These are phyloP conservation scores for Spinus olivaceus DNA, from an alignment of 2,797 vertebrate genomes.

Conservation along the genomic window DNA sequence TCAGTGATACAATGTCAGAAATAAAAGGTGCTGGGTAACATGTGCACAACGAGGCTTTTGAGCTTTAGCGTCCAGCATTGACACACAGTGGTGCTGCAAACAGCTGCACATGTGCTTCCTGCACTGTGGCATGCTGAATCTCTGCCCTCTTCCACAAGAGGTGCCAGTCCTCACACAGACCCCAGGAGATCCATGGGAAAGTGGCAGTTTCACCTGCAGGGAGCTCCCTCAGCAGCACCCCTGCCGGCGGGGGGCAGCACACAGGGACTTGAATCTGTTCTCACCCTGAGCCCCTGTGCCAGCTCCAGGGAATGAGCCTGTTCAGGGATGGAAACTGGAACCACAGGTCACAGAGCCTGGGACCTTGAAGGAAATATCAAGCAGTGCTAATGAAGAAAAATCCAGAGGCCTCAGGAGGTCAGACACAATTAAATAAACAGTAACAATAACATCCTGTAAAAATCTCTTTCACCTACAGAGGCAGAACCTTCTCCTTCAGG, in stretches of 20 bases:
- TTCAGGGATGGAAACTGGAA: neutral
- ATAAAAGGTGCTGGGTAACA: conserved; percentile 21
- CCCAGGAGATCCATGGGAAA: neutral
- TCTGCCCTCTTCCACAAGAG: neutral
- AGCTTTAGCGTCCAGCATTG: conserved; percentile 7
- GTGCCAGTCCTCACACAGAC: neutral
- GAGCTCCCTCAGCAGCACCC: neutral
- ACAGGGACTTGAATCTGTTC: neutral
- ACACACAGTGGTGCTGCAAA: neutral
- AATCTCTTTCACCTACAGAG: conserved; percentile 29
- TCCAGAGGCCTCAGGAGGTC: conserved; percentile 10
- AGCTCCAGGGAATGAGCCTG: neutral
- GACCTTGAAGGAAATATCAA: conserved; percentile 8
- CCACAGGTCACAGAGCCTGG: neutral
- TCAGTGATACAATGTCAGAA: neutral
- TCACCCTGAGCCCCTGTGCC: accelerated
- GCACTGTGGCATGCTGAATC: neutral
- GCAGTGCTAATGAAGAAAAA: conserved; percentile 32
- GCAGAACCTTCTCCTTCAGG: neutral
- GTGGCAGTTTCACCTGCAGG: neutral
- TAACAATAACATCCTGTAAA: conserved; percentile 6
- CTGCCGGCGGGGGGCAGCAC: neutral
- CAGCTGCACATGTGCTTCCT: neutral
- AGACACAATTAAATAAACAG: conserved; percentile 46
- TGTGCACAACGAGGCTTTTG: neutral